Conservation (phyloP, 2,113 vertebrate species). For the Paramisgurnus dabryanus region DNA sequence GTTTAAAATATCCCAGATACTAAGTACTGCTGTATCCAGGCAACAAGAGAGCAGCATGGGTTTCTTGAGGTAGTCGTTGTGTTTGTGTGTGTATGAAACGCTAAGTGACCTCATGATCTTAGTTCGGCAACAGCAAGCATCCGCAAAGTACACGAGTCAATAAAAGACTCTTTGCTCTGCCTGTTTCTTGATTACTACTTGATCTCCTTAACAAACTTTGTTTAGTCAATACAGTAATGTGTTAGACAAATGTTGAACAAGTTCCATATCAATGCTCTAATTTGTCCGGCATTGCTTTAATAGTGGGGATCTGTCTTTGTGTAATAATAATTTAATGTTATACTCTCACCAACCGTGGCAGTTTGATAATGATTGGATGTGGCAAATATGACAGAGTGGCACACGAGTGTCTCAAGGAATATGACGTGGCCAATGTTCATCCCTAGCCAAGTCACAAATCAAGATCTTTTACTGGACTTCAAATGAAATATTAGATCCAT, state of each 20-base stretch:
- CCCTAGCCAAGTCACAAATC: constrained; percentile 4
- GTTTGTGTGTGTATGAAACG: constrained; percentile 37
- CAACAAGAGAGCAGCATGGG: constrained; percentile 46
- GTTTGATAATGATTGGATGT: constrained; percentile 29
- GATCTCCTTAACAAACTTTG: neutral
- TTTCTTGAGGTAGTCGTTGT: constrained; percentile 42
- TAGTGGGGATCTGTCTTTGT: neutral
- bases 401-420: neutral
- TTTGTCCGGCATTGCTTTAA: neutral
- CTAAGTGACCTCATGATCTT: constrained; percentile 44
- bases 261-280: neutral
- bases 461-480: constrained; percentile 15
- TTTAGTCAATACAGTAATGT: neutral
- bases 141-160: constrained; percentile 11
- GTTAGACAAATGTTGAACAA: neutral
- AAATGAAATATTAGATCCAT: constrained; percentile 19
- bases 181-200: neutral
- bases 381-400: constrained; percentile 2
- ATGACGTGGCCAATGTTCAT: neutral
- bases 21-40: constrained; percentile 50
- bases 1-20: constrained; percentile 52
- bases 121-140: constrained; percentile 25
- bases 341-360: neutral
- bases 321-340: constrained; percentile 1
- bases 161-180: neutral